Base-by-base conservation (phyloP, 1,140 invertebrate genomes). In the Colletes gigas region DNA sequence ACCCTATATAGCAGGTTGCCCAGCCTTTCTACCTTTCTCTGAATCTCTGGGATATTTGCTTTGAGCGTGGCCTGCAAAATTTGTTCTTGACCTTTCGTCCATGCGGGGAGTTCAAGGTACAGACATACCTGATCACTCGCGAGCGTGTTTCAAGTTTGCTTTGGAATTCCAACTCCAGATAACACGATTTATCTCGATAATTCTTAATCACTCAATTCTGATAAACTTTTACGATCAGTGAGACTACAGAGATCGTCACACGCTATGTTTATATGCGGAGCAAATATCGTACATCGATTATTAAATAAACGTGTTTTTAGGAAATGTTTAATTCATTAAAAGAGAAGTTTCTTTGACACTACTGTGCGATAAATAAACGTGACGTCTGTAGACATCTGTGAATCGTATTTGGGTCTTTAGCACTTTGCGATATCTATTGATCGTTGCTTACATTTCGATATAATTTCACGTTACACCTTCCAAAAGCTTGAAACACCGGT, bases 41-140 rank as follows among this genome's bases (percentile, higher is more conserved):
- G 21, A 30, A 75, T 68, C 52, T 21, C 9, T 4, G 17, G 10
- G 71, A 60, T 67, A 39, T 55, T 79, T 30, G 39, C 60, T 57
- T 21, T 0, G 19, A 44, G 41, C n/a, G 15, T 12, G 41, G 17
- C 6, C 47, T 15, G 44, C 44, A 21, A 80, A 75, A 30, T 50
- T 60, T 63, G 63, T 54, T 30, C 72, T 74, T 80, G 78, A 80
- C 54, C 78, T 80, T 79, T 79, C 17, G 3, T 4, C 14, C 14
- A 12, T n/a, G 10, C 10, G 17, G 17, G 17, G 69, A 15, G 59
- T 65, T 78, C 68, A 78, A 78, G 67, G 76, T 63, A 21, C 67
- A 62, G 19, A 5, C 17, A 21, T 77, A 47, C 17, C 5, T 10
- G 52, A 41, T 9, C 15, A 19, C 10, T 1, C 10, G 1, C 0